Percentiles rank a stretch among this genome's conserved stretches.
These are phyloP conservation scores for Periplaneta americana DNA, from an alignment of 1,140 invertebrate genomes.

Conservation along the genomic window DNA sequence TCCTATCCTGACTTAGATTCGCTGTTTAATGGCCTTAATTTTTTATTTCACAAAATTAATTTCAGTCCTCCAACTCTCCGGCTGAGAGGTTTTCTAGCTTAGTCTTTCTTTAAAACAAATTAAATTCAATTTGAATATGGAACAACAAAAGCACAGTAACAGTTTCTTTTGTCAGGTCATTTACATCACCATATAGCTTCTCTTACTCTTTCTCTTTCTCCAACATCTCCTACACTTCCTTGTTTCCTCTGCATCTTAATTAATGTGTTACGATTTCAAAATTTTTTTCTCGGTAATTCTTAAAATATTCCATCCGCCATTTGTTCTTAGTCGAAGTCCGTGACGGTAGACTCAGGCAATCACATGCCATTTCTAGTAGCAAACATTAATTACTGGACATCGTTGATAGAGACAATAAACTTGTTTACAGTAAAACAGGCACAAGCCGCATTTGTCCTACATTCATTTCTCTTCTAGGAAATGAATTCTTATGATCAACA, in stretches of 20 bases:
- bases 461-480: no score
- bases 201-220: not conserved
- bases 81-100: no score
- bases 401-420: not conserved
- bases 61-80: no score
- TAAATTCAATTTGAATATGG: not conserved
- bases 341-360: not conserved
- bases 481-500: no score
- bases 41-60: no score
- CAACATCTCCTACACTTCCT: not conserved
- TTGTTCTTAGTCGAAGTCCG: not conserved
- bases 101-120: not conserved
- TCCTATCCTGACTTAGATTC: no score
- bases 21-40: no score
- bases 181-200: not conserved
- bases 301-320: not conserved
- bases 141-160: not conserved
- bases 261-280: no score
- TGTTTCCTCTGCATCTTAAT: not conserved
- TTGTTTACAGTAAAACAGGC: not conserved
- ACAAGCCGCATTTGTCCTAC: not conserved
- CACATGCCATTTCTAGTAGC: not conserved
- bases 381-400: not conserved
- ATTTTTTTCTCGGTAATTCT: not conserved
- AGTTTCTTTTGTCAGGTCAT: not conserved